Conservation (phyloP, 2,797 vertebrate genomes). For the Sebastiscus albofasciatus region DNA sequence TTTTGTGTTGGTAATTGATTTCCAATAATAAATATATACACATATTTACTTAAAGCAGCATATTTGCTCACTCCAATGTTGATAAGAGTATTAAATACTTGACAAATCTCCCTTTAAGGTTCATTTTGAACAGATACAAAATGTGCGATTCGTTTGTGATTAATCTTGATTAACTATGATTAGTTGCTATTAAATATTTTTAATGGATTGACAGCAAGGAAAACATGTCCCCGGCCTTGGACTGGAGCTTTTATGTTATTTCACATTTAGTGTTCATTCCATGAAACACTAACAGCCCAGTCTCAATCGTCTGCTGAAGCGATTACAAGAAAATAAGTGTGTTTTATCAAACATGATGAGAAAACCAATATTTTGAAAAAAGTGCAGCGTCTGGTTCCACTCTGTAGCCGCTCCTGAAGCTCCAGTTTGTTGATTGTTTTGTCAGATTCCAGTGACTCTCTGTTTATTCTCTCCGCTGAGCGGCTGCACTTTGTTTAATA, state of each 20-base stretch:
- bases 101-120: no score
- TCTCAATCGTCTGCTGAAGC: background rate
- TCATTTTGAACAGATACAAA: no score
- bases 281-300: background rate
- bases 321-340: background rate
- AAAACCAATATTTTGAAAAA: background rate
- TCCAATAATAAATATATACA: no score
- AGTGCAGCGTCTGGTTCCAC: background rate
- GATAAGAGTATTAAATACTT: no score
- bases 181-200: no score
- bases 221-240: background rate
- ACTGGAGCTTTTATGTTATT: background rate
- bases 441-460: constrained; percentile 19
- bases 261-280: background rate
- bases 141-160: no score
- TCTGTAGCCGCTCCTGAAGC: background rate
- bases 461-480: constrained; percentile 20
- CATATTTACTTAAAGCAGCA: no score
- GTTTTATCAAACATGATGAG: background rate
- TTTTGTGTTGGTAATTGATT: no score
- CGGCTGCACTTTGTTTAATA: constrained; percentile 23
- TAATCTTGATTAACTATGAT: no score
- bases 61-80: no score
- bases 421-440: constrained; percentile 8
- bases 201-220: no score